phyloP scores from a whole-genome alignment of 2,888 invertebrate species.

The Drosophila aldrichi region DNA sequence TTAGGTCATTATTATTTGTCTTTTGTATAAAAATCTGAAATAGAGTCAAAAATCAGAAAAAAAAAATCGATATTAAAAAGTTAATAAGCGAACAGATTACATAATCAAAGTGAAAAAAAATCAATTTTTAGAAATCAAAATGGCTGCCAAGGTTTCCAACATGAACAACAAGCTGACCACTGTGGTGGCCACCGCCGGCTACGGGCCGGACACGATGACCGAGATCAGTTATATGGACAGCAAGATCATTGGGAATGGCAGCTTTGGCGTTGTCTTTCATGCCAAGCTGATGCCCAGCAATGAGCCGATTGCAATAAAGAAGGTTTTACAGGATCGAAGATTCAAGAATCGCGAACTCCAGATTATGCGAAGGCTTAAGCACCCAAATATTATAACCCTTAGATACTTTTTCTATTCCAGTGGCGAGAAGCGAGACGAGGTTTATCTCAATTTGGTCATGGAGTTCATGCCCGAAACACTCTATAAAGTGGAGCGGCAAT shows the following conservation, averaged over 20 bases:
- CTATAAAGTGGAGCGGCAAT: constrained; percentile 99
- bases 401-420: constrained; percentile 99
- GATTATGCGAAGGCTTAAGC: constrained; percentile 99
- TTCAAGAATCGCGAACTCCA: constrained; percentile 99
- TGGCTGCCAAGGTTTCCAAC: constrained; percentile 42
- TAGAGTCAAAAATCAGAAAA: constrained; percentile 5
- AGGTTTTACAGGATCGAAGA: constrained; percentile 99
- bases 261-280: constrained; percentile 99
- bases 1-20: constrained; percentile 25
- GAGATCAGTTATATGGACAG: constrained; percentile 99
- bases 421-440: constrained; percentile 99
- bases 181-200: constrained; percentile 98
- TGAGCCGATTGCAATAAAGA: constrained; percentile 99
- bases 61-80: constrained; percentile 9
- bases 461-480: constrained; percentile 99
- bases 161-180: constrained; percentile 92
- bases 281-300: constrained; percentile 98
- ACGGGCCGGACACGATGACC: constrained; percentile 97
- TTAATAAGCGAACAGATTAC: background rate
- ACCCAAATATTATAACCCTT: constrained; percentile 99
- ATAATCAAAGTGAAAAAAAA: constrained; percentile 2
- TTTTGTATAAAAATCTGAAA: constrained; percentile 25
- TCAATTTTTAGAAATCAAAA: constrained; percentile 13
- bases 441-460: constrained; percentile 99
- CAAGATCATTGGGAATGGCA: constrained; percentile 99